Evolutionary conservation across 2,888 invertebrate species (phyloP).

Genomic region (Portevinia maculata): DNA sequence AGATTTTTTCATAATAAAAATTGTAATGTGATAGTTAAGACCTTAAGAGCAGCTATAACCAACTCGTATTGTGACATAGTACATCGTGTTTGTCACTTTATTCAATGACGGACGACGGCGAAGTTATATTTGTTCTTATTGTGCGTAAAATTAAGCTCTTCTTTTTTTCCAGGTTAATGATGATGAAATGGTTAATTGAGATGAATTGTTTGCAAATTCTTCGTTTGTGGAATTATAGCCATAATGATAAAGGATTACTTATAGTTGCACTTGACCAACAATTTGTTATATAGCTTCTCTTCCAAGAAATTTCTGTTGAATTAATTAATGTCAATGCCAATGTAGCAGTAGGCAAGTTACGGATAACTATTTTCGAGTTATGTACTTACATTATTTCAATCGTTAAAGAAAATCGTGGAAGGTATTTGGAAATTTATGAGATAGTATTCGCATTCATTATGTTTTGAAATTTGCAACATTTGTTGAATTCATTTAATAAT

Average conservation of each 20-base stretch:
- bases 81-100: conserved; percentile 1
- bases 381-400: too few relatives aligned
- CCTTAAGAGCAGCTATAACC: not conserved
- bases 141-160: conserved; percentile 45
- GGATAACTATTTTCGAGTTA: not conserved
- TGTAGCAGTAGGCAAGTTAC: not conserved
- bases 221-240: not conserved
- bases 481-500: too few relatives aligned
- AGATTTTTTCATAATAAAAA: conserved; percentile 10
- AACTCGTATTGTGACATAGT: conserved; percentile 21
- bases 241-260: not conserved
- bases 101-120: not conserved
- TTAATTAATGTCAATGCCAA: conserved; percentile 20
- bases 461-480: too few relatives aligned
- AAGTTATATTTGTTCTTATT: conserved; percentile 14
- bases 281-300: not conserved
- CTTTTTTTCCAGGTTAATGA: conserved; percentile 41
- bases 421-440: too few relatives aligned
- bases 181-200: conserved; percentile 41
- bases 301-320: conserved; percentile 11
- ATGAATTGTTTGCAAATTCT: conserved; percentile 10
- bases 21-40: not conserved
- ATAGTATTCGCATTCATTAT: too few relatives aligned
- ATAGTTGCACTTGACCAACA: conserved; percentile 19
- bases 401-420: too few relatives aligned